phyloP scores from a whole-genome alignment of 1,140 invertebrate genomes.

The Ephestia elutella region DNA sequence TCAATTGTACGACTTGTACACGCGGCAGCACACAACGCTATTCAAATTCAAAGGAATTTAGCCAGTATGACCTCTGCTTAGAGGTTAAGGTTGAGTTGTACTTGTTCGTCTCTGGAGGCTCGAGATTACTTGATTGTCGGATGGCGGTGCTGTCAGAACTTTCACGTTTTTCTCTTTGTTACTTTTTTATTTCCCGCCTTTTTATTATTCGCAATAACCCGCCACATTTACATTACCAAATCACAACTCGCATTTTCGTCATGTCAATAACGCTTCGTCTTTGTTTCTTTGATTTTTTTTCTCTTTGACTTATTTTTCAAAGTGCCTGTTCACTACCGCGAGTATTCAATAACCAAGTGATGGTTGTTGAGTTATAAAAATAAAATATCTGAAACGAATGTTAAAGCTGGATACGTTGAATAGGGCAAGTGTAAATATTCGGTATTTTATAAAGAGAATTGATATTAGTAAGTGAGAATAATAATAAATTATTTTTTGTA shows the following conservation, averaged over 20 bases:
- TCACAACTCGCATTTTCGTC: conserved; percentile 3
- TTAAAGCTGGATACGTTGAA: too few species aligned
- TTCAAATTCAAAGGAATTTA: background rate
- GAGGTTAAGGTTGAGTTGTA: background rate
- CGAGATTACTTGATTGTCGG: conserved; percentile 9
- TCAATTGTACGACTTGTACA: conserved; percentile 5
- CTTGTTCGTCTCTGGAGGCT: conserved; percentile 4
- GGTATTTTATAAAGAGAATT: too few species aligned
- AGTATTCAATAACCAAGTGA: background rate
- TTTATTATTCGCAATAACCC: conserved; percentile 9
- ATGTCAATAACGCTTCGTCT: conserved; percentile 7
- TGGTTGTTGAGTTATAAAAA: background rate
- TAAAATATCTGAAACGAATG: background rate
- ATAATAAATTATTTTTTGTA: too few species aligned
- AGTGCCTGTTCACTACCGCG: background rate
- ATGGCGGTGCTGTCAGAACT: conserved; percentile 5
- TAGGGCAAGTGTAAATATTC: too few species aligned
- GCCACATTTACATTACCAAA: conserved; percentile 6
- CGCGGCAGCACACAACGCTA: background rate
- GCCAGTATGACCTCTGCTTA: too few species aligned
- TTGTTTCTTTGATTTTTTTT: conserved; percentile 8
- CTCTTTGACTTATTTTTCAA: background rate
- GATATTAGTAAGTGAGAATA: too few species aligned
- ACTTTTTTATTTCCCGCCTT: conserved; percentile 9
- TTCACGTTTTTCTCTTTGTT: conserved; percentile 9